A percentile compares a stretch with the other conserved stretches of the same genome.
Evolutionary conservation across 1,140 invertebrate species (phyloP).

Genomic region (Lordiphosa mommai): DNA sequence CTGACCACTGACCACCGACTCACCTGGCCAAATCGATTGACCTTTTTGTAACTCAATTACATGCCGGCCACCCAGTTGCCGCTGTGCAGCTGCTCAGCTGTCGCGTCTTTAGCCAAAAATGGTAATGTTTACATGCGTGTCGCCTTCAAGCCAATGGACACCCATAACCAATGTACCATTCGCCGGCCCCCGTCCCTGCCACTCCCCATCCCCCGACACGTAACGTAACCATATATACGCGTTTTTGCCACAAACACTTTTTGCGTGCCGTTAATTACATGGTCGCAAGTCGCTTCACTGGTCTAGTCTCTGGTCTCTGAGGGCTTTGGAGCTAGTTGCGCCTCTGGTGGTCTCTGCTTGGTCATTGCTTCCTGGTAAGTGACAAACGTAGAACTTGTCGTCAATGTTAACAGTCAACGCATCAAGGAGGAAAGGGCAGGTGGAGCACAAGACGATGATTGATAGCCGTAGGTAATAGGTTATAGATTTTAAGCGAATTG

Average conservation of each 20-base stretch:
- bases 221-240: conserved; percentile 1
- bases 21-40: conserved; percentile 43
- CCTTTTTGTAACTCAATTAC: conserved; percentile 77
- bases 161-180: conserved; percentile 26
- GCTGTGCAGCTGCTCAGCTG: conserved; percentile 32
- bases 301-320: conserved; percentile 64
- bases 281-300: conserved; percentile 29
- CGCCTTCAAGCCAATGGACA: conserved; percentile 45
- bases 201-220: conserved; percentile 10
- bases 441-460: conserved; percentile 42
- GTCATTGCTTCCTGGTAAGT: conserved; percentile 71
- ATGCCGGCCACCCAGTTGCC: conserved; percentile 51
- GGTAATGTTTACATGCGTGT: conserved; percentile 77
- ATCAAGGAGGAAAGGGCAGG: no score
- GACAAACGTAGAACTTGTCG: conserved; percentile 60
- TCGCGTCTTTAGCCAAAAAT: conserved; percentile 77
- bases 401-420: conserved; percentile 54
- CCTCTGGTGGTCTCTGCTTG: conserved; percentile 69
- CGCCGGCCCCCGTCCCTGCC: conserved; percentile 1
- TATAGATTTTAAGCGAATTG: conserved; percentile 39
- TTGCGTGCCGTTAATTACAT: conserved; percentile 77
- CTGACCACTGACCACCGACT: conserved; percentile 39
- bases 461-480: conserved; percentile 58
- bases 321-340: conserved; percentile 45
- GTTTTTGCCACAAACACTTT: conserved; percentile 56